Base-by-base conservation (phyloP, 2,113 vertebrate genomes). In the Procavia capensis region DNA sequence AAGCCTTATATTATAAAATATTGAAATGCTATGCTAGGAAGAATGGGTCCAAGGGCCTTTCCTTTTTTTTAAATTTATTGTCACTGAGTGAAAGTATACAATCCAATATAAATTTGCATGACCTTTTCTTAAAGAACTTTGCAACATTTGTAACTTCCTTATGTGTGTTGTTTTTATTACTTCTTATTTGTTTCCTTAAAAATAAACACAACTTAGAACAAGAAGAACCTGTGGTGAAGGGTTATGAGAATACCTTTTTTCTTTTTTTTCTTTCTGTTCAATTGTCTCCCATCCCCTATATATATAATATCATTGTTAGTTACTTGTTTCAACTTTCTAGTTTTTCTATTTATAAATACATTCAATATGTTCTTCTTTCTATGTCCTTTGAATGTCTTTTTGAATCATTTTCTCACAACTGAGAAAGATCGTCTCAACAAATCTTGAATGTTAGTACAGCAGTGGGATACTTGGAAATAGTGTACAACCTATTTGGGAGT, bases 151-250 rank as follows among this genome's bases (percentile, higher is more conserved):
- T 72, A 50, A 85, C 43, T 88, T 78, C 34, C 43, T 91, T 88
- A 57, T 74, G 41, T 91, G 84, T 57, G 4, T 29, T 91, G 7
- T 90, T 54, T 93, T 47, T 76, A 7, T 90, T 63, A 88, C 2
- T 81, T 39, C 36, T 93, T 93, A 31, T 45, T 87, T 83, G 45
- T 85, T 84, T 75, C 43, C 45, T 64, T 93, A 87, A 87, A 87
- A 93, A 70, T 59, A 63, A 86, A 6, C n/a, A 90, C 83, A 90
- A 72, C 25, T 92, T 82, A 85, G 89, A 85, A 89, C 72, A 84
- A 84, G 43, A 94, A 80, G 13, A 76, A 39, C 24, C 19, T 54
- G 19, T 31, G 9, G 9, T 68, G 45, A 94, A 27, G 16, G n/a
- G 5, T 85, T 75, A 43, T 85, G 59, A 75, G 29, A 94, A 88